Evolutionary conservation across 2,888 invertebrate genomes (phyloP), one percentile per base, ranked within the genome.

Genomic region (Teleiodes luculella): DNA sequence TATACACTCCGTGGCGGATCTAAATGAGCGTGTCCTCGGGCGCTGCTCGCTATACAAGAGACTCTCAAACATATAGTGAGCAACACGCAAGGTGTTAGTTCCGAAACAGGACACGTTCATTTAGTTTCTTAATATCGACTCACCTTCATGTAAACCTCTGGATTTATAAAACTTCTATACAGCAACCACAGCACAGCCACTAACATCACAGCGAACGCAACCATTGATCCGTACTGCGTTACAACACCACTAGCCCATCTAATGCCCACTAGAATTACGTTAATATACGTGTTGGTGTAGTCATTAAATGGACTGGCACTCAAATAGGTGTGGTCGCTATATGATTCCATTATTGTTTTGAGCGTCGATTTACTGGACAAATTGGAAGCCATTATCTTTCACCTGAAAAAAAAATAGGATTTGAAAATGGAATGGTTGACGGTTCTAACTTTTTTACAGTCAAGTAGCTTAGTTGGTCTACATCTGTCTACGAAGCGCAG

Each of bases 71-170:
- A n/a, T n/a, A n/a, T n/a, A n/a, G n/a, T n/a, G n/a, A n/a, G n/a
- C n/a, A n/a, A n/a, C n/a, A n/a, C n/a, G n/a, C n/a, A n/a, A n/a
- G n/a, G n/a, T n/a, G n/a, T n/a, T n/a, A n/a, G n/a, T n/a, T n/a
- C n/a, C n/a, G n/a, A n/a, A n/a, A n/a, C n/a, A n/a, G n/a, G n/a
- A n/a, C 24, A 24, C 6, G 24, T 24, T 24, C 24, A 4, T 24
- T 24, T 24, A 24, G 3, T 4, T 4, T 24, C 6, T 24, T 24
- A 24, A 18, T 3, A 20, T 41, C 3, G 1, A 41, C 80, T 78
- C 45, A 86, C 86, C 75, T 76, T 84, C 31, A 65, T 66, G 61
- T 79, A 80, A 3, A 77, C 30, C 5, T 79, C 57, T 0, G 83
- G 86, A 47, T 60, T 74, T 59, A 69, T 72, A 61, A 71, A 86